phyloP scores from a whole-genome alignment of 1,140 invertebrate genomes.

The Magallana angulata region DNA sequence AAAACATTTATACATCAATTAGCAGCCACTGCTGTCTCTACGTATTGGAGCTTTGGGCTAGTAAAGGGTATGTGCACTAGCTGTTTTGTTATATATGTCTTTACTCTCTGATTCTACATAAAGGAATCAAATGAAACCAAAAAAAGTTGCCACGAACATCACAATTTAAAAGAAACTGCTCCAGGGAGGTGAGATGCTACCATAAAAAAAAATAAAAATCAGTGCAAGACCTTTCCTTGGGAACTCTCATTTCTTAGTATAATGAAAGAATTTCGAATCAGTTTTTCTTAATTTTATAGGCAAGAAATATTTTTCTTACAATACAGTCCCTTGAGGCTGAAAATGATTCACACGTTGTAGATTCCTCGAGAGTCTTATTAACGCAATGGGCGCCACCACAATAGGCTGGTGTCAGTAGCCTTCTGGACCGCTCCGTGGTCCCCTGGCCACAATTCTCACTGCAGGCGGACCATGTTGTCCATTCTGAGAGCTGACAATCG shows the following conservation, averaged over 20 bases:
- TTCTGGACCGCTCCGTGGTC: slow-evolving; percentile 47
- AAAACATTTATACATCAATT: slow-evolving; percentile 21
- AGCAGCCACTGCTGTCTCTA: slow-evolving; percentile 3
- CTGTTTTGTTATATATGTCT: neutral
- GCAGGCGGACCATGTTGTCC: slow-evolving; percentile 61
- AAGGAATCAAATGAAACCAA: neutral
- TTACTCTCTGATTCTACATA: slow-evolving; percentile 2
- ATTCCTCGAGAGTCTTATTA: slow-evolving; percentile 46
- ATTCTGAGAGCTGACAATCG: slow-evolving; percentile 59
- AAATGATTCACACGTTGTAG: slow-evolving; percentile 50
- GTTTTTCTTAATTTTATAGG: neutral
- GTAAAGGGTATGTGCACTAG: neutral
- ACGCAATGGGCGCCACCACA: slow-evolving; percentile 60
- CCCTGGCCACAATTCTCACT: slow-evolving; percentile 62
- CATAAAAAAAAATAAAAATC: no score
- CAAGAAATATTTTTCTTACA: slow-evolving; percentile 38
- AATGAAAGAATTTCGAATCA: neutral
- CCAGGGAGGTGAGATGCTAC: no score
- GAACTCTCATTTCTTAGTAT: neutral
- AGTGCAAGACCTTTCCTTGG: neutral
- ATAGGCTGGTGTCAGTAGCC: slow-evolving; percentile 59
- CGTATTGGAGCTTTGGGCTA: neutral
- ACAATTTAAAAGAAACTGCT: no score
- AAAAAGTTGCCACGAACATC: neutral
- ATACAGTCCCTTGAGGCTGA: slow-evolving; percentile 54